Evolutionary conservation across 1,140 invertebrate species (phyloP), one percentile per base, ranked within the genome.

Genomic region (Holotrichia oblita): DNA sequence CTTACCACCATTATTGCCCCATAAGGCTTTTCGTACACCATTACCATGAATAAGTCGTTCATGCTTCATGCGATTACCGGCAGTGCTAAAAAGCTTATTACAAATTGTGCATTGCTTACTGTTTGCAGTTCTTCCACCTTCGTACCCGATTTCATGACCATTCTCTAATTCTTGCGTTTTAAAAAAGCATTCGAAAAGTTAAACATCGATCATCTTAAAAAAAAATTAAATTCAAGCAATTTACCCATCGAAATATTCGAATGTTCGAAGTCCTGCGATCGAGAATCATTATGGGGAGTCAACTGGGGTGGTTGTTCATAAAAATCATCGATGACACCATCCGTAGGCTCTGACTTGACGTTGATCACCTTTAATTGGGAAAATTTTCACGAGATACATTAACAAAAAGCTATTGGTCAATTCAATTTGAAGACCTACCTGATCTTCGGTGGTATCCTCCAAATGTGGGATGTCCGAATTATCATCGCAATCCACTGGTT

Each of bases 61-160:
- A 77, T 81, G 80, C 64, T 77, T 81, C 24, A 55, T 77, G 73
- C 78, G 78, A 76, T 84, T 84, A 34, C 79, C 80, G 34, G 75
- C 44, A n/a, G 73, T 81, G 74, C 79, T 80, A 78, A 84, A 84
- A 22, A 81, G 17, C 78, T 82, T 82, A 40, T 79, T 77, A 64
- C 83, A 84, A 78, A 78, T 61, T 34, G 64, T 64, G 78, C 82
- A 83, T 72, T 76, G 41, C 41, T 76, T 76, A 76, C 75, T 76
- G n/a, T 55, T 55, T 48, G 12, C 17, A 12, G 6, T 55, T 14
- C n/a, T 74, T 41, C 34, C 40, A 14, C 41, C 73, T 9, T 12
- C 73, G 8, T 40, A 34, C 6, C 73, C 9, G 14, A 40, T 34
- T 74, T n/a, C 34, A 27, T 27, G 61, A 3, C 61, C 61, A 69